Conservation (phyloP, 2,888 invertebrate genomes). For the Sympetrum striolatum region DNA sequence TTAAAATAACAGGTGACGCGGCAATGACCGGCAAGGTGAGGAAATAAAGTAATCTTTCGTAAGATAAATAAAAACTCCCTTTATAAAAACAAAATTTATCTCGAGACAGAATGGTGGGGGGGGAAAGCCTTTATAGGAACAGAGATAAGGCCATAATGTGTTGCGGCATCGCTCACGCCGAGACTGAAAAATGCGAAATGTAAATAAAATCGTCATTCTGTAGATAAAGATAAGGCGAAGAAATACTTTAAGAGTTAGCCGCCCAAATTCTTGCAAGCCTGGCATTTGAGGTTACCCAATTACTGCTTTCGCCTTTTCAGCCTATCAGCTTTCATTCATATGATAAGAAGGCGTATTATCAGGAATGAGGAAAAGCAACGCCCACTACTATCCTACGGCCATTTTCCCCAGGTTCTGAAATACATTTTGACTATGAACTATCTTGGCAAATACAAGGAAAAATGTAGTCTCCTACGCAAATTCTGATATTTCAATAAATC, state of each 20-base stretch:
- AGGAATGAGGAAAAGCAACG: too few species aligned
- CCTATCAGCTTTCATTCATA: too few species aligned
- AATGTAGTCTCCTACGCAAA: too few species aligned
- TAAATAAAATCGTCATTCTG: conserved; percentile 7
- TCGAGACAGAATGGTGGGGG: not conserved
- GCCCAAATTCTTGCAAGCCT: too few species aligned
- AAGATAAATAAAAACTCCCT: not conserved
- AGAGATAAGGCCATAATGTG: conserved; percentile 13
- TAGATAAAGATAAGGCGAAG: conserved; percentile 8
- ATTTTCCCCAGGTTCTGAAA: too few species aligned
- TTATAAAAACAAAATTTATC: not conserved
- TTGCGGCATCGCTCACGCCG: conserved; percentile 3
- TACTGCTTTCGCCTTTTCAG: too few species aligned
- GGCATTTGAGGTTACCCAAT: too few species aligned
- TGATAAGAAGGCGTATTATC: too few species aligned
- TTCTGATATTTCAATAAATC: too few species aligned
- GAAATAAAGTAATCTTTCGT: not conserved
- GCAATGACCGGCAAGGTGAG: not conserved
- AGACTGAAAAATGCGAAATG: not conserved
- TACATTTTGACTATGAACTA: too few species aligned
- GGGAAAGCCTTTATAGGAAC: not conserved
- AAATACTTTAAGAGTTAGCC: not conserved
- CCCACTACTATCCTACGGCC: too few species aligned
- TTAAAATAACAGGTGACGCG: not conserved
- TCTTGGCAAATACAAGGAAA: too few species aligned